These are phyloP conservation scores for Branchinecta lindahli DNA, from an alignment of 1,140 invertebrate species.

Conservation along the genomic window DNA sequence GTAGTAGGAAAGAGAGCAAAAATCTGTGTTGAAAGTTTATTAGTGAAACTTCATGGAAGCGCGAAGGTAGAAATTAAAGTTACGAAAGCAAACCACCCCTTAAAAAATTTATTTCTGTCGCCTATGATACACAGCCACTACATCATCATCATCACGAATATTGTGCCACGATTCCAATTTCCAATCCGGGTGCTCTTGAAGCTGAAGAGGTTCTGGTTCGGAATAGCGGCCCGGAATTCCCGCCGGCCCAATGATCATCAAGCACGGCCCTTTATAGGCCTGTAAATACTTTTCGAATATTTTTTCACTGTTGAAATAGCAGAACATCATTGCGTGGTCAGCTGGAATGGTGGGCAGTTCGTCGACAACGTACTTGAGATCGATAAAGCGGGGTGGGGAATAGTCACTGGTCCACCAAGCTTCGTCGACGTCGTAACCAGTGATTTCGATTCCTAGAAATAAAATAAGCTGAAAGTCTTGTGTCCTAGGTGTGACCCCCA, in stretches of 20 bases:
- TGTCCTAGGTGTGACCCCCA: too few relatives aligned
- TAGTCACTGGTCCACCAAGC: constrained; percentile 1
- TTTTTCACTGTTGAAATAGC: constrained; percentile 4
- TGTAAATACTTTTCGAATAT: constrained; percentile 1
- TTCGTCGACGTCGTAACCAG: neutral
- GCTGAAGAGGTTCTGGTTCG: neutral
- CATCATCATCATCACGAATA: constrained; percentile 3
- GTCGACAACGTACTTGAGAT: neutral
- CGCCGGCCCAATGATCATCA: neutral
- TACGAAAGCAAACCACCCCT: too few relatives aligned
- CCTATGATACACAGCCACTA: neutral
- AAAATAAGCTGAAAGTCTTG: neutral
- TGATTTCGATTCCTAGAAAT: neutral
- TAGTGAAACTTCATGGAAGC: too few relatives aligned
- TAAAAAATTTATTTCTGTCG: neutral
- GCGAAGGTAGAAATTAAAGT: too few relatives aligned
- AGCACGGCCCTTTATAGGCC: neutral
- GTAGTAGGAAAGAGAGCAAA: too few relatives aligned
- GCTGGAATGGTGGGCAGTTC: neutral
- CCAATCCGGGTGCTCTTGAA: neutral
- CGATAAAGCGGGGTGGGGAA: neutral
- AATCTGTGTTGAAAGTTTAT: too few relatives aligned
- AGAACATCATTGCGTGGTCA: neutral
- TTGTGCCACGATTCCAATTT: constrained; percentile 2
- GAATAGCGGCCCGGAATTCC: neutral